phyloP scores from a whole-genome alignment of 2,888 invertebrate genomes.

The Beris morrisii region DNA sequence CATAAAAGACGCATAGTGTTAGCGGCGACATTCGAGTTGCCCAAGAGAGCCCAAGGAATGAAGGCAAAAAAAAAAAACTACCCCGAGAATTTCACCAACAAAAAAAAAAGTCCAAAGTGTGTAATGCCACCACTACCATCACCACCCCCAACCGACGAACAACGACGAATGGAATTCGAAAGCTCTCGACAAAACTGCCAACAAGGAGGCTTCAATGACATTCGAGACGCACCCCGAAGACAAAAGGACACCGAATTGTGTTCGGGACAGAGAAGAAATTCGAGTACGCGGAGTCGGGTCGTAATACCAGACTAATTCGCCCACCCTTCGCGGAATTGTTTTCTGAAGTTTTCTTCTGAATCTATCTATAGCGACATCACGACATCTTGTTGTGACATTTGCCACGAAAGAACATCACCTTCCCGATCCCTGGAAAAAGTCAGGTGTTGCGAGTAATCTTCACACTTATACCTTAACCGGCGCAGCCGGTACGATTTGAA shows the following conservation, averaged over 20 bases:
- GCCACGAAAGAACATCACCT: too few species aligned
- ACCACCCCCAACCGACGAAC: slow-evolving; percentile 12
- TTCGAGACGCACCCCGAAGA: slow-evolving; percentile 19
- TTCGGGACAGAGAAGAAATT: neutral
- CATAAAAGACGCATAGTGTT: slow-evolving; percentile 20
- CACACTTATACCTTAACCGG: too few species aligned
- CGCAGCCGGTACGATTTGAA: too few species aligned
- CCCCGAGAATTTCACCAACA: neutral
- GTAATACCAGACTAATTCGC: too few species aligned
- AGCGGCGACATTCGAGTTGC: slow-evolving; percentile 21
- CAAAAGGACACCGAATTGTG: slow-evolving; percentile 26
- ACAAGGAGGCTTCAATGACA: slow-evolving; percentile 20
- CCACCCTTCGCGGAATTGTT: too few species aligned
- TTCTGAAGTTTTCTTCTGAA: too few species aligned
- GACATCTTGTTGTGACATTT: too few species aligned
- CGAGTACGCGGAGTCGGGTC: too few species aligned
- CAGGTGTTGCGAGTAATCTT: too few species aligned
- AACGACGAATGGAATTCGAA: slow-evolving; percentile 13
- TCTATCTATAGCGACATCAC: too few species aligned
- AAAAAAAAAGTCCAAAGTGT: slow-evolving; percentile 14
- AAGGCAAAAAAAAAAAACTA: neutral
- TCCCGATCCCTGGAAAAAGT: too few species aligned
- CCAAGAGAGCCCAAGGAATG: slow-evolving; percentile 6
- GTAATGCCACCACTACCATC: slow-evolving; percentile 4
- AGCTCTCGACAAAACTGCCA: slow-evolving; percentile 21